Conservation (phyloP, 2,888 invertebrate genomes). For the Lasioglossum pauxillum region DNA sequence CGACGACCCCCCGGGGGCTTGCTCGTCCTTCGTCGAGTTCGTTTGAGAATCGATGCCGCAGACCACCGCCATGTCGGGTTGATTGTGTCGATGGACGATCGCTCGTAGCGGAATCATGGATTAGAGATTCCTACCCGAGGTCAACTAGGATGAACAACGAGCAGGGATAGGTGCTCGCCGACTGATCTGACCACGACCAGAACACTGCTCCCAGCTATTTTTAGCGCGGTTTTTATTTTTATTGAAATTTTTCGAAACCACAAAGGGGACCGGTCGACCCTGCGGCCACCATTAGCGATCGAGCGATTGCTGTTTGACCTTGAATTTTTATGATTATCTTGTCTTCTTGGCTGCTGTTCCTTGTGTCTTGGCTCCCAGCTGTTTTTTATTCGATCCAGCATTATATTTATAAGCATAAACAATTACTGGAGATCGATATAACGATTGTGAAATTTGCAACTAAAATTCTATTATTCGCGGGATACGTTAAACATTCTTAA, state of each 20-base stretch:
- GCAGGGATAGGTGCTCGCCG: conserved; percentile 22
- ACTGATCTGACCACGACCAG: conserved; percentile 31
- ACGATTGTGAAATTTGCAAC: neutral
- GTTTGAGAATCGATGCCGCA: conserved; percentile 55
- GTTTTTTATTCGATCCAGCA: neutral
- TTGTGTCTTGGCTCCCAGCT: neutral
- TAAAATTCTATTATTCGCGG: neutral
- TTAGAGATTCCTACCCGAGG: conserved; percentile 79
- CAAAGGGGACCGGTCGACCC: neutral
- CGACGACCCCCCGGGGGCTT: conserved; percentile 36
- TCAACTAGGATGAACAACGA: conserved; percentile 68
- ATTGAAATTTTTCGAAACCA: conserved; percentile 35
- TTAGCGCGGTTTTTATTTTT: conserved; percentile 41
- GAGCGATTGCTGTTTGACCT: neutral
- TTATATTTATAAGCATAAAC: neutral
- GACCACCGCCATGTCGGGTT: conserved; percentile 37
- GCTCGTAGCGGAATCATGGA: conserved; percentile 82
- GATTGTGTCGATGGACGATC: conserved; percentile 61
- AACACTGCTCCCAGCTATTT: conserved; percentile 35
- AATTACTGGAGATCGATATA: neutral
- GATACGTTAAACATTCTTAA: neutral
- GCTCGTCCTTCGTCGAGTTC: neutral
- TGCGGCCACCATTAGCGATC: neutral
- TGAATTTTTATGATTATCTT: conserved; percentile 10
- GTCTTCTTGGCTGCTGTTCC: neutral